A percentile compares a stretch with the other conserved stretches of the same genome.
Evolutionary conservation across 2,113 vertebrate species (phyloP).

Genomic region (Gambusia affinis): DNA sequence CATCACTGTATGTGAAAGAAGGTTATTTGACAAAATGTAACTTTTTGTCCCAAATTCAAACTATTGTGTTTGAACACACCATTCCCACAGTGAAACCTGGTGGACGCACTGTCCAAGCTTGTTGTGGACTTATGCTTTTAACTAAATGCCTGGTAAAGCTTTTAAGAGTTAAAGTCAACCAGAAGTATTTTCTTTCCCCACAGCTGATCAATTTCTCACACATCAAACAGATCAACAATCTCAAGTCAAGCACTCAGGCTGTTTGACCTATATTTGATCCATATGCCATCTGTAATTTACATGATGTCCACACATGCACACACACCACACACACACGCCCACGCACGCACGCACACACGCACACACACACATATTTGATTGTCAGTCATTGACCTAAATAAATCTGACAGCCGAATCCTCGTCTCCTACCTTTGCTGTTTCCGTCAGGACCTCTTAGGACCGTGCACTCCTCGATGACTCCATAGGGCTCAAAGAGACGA

Average conservation of each 20-base stretch:
- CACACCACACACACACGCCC: constrained; percentile 1
- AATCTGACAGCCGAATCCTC: constrained; percentile 48
- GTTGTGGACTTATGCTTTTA: background rate
- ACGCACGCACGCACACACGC: constrained; percentile 6
- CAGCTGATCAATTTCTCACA: constrained; percentile 8
- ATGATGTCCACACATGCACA: constrained; percentile 15
- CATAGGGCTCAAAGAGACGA: constrained; percentile 96
- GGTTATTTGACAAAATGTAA: no score
- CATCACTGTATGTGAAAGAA: no score
- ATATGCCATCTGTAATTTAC: constrained; percentile 40
- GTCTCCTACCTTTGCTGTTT: constrained; percentile 95
- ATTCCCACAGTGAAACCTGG: background rate
- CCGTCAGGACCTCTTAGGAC: constrained; percentile 96
- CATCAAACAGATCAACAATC: constrained; percentile 22
- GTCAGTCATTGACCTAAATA: constrained; percentile 61
- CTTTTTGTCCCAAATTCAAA: no score
- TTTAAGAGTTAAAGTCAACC: background rate
- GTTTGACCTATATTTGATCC: constrained; percentile 54
- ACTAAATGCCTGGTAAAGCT: background rate
- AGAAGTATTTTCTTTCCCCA: background rate
- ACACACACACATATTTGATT: constrained; percentile 25
- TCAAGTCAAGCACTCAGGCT: constrained; percentile 27
- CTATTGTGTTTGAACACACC: no score
- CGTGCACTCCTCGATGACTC: constrained; percentile 97
- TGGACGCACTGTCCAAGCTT: background rate